Evolutionary conservation across 1,140 invertebrate species (phyloP).

Genomic region (Melanaphis sacchari): DNA sequence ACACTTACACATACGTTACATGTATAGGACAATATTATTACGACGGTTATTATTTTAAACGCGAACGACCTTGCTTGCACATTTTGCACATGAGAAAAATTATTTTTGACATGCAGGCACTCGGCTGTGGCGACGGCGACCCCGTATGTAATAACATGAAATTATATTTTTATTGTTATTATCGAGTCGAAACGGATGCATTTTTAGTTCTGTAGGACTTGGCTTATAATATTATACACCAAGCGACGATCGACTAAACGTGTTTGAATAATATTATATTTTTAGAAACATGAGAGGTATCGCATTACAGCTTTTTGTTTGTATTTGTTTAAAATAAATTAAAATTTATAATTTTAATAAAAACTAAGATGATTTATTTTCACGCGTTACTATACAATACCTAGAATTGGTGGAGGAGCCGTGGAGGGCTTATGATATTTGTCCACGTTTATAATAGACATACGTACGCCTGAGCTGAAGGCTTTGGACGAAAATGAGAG

Average conservation of each 20-base stretch:
- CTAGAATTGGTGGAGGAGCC: not conserved
- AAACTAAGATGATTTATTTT: not conserved
- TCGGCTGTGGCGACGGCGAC: not conserved
- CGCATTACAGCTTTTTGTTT: not conserved
- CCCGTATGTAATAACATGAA: not conserved
- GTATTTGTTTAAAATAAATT: not conserved
- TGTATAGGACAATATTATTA: constrained; percentile 21
- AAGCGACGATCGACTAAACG: not conserved
- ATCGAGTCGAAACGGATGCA: not conserved
- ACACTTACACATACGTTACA: not conserved
- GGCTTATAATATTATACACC: not conserved
- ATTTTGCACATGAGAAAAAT: constrained; percentile 19
- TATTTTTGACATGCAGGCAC: constrained; percentile 2
- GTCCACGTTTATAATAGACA: not conserved
- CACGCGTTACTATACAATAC: too few relatives aligned
- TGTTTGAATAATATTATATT: not conserved
- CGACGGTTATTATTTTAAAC: constrained; percentile 41
- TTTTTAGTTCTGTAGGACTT: not conserved
- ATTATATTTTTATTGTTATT: constrained; percentile 10
- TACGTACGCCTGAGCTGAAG: not conserved
- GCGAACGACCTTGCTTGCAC: constrained; percentile 28
- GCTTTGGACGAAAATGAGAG: not conserved
- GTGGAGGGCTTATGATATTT: not conserved
- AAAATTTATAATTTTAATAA: not conserved
- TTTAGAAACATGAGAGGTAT: not conserved